Base-by-base conservation (phyloP, 2,888 invertebrate genomes). In the Papilio elwesi region DNA sequence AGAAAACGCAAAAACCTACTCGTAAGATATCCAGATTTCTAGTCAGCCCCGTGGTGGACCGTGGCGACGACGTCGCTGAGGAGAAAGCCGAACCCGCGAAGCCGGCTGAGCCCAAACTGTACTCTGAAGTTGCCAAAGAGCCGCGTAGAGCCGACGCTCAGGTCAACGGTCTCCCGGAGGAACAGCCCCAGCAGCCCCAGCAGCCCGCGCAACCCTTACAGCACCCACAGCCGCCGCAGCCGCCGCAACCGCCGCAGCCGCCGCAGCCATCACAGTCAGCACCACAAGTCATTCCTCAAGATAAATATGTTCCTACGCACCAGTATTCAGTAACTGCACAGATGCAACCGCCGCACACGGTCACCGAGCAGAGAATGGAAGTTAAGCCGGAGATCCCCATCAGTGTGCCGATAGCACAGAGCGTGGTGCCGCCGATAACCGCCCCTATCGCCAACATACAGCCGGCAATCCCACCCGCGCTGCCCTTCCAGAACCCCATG, bases 21-120 rank as follows among this genome's bases (percentile, higher is more conserved):
- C 92, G 97, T 74, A 97, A 97, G 86, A 96, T 97, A 80, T 97
- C 97, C 48, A 93, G 97, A 73, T 97, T 97, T 90, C 94, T 97
- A 85, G 97, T 97, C 79, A 97, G 97, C 86, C 97, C 97, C 36
- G 97, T 97, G 1, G 94, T 96, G 49, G 96, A 96, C 77, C 82
- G 95, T 91, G 87, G 87, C 57, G 90, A 89, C 75, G 85, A 87
- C 73, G 84, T 82, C 4, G 51, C 70, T 53, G 71, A 71, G 15
- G 68, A 73, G 57, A 73, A 64, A 26, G 16, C 38, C 66, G 69
- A 74, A 47, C 16, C 62, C 13, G 72, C 65, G 36, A 73, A 70
- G 8, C 81, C 84, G 36, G 84, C 84, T 12, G 75, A 77, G 62
- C 69, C 74, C 59, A 78, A 76, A 16, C 74, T 80, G 6, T 80